Conservation (phyloP, 2,888 invertebrate genomes). For the Temnothorax rugatulus region DNA sequence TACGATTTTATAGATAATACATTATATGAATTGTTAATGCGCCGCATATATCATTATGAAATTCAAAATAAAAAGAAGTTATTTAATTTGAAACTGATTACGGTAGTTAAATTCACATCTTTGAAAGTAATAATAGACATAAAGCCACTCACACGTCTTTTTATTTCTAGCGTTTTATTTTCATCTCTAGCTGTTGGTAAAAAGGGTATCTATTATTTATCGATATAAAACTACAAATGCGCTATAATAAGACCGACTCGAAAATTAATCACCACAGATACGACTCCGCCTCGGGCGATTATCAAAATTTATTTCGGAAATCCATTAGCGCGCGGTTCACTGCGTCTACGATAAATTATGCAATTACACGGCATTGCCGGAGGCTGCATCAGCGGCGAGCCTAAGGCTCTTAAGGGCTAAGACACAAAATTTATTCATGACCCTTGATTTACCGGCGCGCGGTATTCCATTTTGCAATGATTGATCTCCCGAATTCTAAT, state of each 20-base stretch:
- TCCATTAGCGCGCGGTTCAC: conserved; percentile 66
- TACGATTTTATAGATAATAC: neutral
- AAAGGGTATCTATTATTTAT: neutral
- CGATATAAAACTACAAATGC: conserved; percentile 4
- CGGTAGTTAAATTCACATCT: neutral
- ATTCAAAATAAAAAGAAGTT: conserved; percentile 21
- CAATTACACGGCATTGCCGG: conserved; percentile 61
- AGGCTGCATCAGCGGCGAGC: conserved; percentile 59
- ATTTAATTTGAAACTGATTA: conserved; percentile 13
- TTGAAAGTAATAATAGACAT: neutral
- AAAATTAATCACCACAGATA: conserved; percentile 50
- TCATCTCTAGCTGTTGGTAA: neutral
- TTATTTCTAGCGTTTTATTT: neutral
- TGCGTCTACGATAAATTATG: conserved; percentile 71
- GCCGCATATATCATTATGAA: neutral
- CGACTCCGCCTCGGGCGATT: conserved; percentile 62
- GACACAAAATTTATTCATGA: conserved; percentile 61
- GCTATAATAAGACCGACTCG: conserved; percentile 10
- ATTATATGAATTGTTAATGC: conserved; percentile 35
- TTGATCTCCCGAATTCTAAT: conserved; percentile 23
- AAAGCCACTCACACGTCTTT: neutral
- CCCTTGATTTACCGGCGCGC: conserved; percentile 49
- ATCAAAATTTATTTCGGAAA: conserved; percentile 72
- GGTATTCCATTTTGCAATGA: conserved; percentile 54
- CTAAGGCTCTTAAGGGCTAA: conserved; percentile 68